Percentiles rank a stretch among this genome's conserved stretches.
Evolutionary conservation across 2,113 vertebrate species (phyloP).

Genomic region (Upupa epops): DNA sequence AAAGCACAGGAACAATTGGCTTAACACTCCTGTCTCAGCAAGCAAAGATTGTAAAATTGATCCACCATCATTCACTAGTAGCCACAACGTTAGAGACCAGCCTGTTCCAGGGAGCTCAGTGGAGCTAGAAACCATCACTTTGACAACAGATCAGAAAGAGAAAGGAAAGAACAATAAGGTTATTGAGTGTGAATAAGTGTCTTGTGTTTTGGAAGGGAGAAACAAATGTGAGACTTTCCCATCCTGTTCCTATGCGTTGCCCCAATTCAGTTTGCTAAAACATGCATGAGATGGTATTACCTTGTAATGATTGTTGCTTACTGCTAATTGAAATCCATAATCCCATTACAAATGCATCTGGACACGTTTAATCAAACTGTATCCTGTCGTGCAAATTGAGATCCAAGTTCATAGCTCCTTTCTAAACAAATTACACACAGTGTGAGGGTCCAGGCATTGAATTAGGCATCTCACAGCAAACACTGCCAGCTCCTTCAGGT

Average conservation of each 20-base stretch:
- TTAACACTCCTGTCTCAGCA: not conserved
- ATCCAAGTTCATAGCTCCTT: constrained; percentile 49
- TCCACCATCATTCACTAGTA: not conserved
- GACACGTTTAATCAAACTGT: constrained; percentile 54
- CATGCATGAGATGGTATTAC: constrained; percentile 17
- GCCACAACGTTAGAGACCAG: not conserved
- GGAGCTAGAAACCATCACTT: not conserved
- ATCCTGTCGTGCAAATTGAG: constrained; percentile 45
- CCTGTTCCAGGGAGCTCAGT: not conserved
- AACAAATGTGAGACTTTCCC: not conserved
- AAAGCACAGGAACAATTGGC: not conserved
- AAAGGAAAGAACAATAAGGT: not conserved
- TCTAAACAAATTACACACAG: constrained; percentile 26
- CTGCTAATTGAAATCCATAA: constrained; percentile 61
- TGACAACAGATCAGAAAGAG: not conserved
- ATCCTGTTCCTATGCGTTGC: constrained; percentile 4
- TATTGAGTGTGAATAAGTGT: not conserved
- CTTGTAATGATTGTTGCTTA: constrained; percentile 5
- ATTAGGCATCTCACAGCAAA: not conserved
- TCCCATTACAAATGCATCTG: constrained; percentile 47
- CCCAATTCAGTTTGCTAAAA: constrained; percentile 8
- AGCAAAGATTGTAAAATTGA: not conserved
- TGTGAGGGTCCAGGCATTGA: constrained; percentile 11
- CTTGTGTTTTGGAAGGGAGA: not conserved
- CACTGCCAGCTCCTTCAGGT: constrained; percentile 16